phyloP scores from a whole-genome alignment of 1,140 invertebrate species.

The Drosophila fuyamai region DNA sequence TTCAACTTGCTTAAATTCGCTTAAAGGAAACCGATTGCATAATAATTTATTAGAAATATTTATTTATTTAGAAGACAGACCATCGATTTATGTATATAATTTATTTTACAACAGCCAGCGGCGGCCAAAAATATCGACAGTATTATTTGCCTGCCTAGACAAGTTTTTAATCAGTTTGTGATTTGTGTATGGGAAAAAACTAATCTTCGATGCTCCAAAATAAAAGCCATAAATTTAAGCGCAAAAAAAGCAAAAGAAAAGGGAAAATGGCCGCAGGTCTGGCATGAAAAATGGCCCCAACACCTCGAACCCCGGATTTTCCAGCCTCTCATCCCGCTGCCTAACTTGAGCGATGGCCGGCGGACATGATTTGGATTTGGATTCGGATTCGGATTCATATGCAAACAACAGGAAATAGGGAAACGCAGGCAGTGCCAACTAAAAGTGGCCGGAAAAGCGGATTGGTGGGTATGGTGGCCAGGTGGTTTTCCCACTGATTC shows the following conservation, averaged over 20 bases:
- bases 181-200: slow-evolving; percentile 58
- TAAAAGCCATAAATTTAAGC: slow-evolving; percentile 68
- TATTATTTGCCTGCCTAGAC: slow-evolving; percentile 22
- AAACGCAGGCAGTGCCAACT: slow-evolving; percentile 16
- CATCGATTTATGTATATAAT: too few species aligned
- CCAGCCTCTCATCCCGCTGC: not conserved
- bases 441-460: slow-evolving; percentile 6
- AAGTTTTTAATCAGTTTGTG: slow-evolving; percentile 71
- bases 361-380: slow-evolving; percentile 52
- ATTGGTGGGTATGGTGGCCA: slow-evolving; percentile 14
- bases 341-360: slow-evolving; percentile 58
- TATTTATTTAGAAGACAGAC: too few species aligned
- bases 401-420: slow-evolving; percentile 56
- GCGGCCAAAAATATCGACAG: slow-evolving; percentile 1
- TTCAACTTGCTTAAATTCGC: too few species aligned
- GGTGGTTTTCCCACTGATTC: slow-evolving; percentile 28
- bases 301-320: not conserved
- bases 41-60: too few species aligned
- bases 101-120: not conserved
- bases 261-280: slow-evolving; percentile 10
- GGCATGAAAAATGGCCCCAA: slow-evolving; percentile 57
- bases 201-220: slow-evolving; percentile 62
- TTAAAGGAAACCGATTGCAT: too few species aligned
- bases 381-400: slow-evolving; percentile 52
- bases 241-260: slow-evolving; percentile 20